Percentiles rank a stretch among this genome's conserved stretches.
phyloP scores from a whole-genome alignment of 2,113 vertebrate species.

The Pseudolaguvia tuberculata region DNA sequence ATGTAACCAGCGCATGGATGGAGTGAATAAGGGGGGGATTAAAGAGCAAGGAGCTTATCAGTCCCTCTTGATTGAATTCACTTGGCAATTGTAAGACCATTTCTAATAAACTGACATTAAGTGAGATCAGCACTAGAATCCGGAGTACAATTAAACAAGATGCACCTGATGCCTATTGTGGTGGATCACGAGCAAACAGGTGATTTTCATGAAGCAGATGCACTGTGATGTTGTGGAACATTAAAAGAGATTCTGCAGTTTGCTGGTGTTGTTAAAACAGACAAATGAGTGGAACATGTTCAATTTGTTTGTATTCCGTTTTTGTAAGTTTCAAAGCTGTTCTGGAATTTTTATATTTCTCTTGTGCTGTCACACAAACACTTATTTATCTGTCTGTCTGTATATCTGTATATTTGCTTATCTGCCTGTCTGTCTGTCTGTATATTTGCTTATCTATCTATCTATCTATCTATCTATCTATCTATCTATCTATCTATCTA shows the following conservation, averaged over 20 bases:
- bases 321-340: not conserved
- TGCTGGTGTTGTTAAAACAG: no score
- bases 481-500: not conserved
- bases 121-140: not conserved
- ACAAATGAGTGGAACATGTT: not conserved
- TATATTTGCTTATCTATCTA: not conserved
- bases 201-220: not conserved
- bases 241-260: no score
- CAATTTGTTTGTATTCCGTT: not conserved
- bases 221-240: no score
- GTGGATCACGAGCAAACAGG: not conserved
- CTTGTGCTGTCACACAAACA: not conserved
- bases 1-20: slow-evolving; percentile 49
- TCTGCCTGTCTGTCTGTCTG: not conserved
- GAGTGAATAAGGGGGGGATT: slow-evolving; percentile 42
- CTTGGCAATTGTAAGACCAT: not conserved
- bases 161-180: not conserved
- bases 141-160: not conserved
- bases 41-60: not conserved
- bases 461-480: not conserved
- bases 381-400: not conserved
- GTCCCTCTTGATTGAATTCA: not conserved
- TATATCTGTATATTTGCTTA: not conserved
- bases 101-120: not conserved
- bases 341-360: not conserved